Conservation (phyloP, 2,888 invertebrate species). For the Hirtodrosophila trivittata region DNA sequence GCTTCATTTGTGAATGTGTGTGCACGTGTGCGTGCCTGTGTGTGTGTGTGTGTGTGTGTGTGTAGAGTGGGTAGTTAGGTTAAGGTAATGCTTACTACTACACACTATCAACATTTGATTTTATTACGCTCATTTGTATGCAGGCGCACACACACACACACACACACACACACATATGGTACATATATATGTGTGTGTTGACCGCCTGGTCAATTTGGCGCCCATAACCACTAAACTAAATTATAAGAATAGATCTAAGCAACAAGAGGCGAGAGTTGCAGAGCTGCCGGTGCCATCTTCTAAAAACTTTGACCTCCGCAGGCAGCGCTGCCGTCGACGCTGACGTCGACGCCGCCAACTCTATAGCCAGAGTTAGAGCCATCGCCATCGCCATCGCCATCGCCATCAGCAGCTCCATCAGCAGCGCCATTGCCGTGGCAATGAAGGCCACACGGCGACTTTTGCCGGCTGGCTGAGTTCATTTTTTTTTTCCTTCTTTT, state of each 20-base stretch:
- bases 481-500: conserved; percentile 27
- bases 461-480: conserved; percentile 66
- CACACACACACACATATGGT: not conserved
- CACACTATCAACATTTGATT: conserved; percentile 77
- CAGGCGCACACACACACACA: conserved; percentile 22
- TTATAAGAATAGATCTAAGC: conserved; percentile 57
- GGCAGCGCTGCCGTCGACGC: conserved; percentile 13
- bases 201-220: conserved; percentile 52
- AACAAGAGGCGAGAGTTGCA: conserved; percentile 15
- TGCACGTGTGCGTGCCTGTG: conserved; percentile 8
- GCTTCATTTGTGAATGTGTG: conserved; percentile 16
- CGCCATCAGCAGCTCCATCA: conserved; percentile 18
- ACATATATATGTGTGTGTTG: not conserved
- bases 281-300: conserved; percentile 18
- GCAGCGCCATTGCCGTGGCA: conserved; percentile 35
- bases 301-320: conserved; percentile 44
- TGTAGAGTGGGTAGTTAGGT: conserved; percentile 26
- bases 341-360: conserved; percentile 27
- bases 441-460: conserved; percentile 75
- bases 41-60: conserved; percentile 13
- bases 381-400: conserved; percentile 6
- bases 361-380: conserved; percentile 14
- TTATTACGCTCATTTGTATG: conserved; percentile 75
- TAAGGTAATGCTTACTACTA: conserved; percentile 70
- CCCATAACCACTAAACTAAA: conserved; percentile 56